A percentile compares a stretch with the other conserved stretches of the same genome.
phyloP scores from a whole-genome alignment of 2,888 invertebrate genomes.

The Unio delphinus region DNA sequence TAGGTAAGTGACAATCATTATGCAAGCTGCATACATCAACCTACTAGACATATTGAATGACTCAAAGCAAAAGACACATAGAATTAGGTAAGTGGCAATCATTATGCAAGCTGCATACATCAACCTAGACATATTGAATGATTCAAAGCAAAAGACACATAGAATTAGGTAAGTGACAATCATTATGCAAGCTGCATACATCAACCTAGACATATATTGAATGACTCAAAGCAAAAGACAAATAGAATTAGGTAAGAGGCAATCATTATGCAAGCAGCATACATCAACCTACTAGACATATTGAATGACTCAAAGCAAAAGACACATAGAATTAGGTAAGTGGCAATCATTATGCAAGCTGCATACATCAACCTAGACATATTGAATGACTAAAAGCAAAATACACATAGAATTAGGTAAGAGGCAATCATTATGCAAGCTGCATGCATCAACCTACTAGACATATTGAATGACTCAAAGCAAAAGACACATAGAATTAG shows the following conservation, averaged over 20 bases:
- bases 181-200: conserved; percentile 44
- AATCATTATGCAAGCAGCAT: conserved; percentile 37
- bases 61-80: conserved; percentile 54
- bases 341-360: no score
- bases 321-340: conserved; percentile 64
- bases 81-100: conserved; percentile 53
- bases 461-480: no score
- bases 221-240: conserved; percentile 53
- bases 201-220: conserved; percentile 58
- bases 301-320: conserved; percentile 55
- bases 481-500: no score
- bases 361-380: no score
- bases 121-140: conserved; percentile 54
- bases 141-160: conserved; percentile 56
- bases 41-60: conserved; percentile 60
- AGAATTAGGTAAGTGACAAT: conserved; percentile 54
- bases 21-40: conserved; percentile 55
- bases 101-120: conserved; percentile 51
- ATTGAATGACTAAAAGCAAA: no score
- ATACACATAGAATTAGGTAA: no score
- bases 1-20: conserved; percentile 42
- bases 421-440: no score
- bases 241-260: conserved; percentile 60
- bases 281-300: conserved; percentile 58
- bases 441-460: no score